These are phyloP conservation scores for Penaeus vannamei DNA, from an alignment of 1,140 invertebrate genomes.

Conservation along the genomic window DNA sequence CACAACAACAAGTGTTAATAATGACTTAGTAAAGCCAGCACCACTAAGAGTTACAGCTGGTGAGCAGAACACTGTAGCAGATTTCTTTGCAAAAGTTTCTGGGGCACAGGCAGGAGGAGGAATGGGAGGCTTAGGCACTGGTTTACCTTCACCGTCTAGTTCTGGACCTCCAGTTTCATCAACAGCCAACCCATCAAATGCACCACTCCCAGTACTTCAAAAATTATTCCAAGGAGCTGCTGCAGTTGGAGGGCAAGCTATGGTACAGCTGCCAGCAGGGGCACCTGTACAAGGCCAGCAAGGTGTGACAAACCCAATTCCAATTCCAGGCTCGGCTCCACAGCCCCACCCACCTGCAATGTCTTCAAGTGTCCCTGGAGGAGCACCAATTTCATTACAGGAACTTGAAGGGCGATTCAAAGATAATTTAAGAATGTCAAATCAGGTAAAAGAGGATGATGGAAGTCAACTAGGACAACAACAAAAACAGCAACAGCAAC, in stretches of 20 bases:
- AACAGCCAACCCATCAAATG: constrained; percentile 39
- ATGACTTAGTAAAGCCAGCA: constrained; percentile 60
- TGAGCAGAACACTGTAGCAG: constrained; percentile 64
- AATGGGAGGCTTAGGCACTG: constrained; percentile 34
- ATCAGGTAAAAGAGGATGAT: constrained; percentile 59
- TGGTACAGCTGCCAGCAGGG: constrained; percentile 51
- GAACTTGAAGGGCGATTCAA: constrained; percentile 66
- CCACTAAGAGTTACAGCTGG: constrained; percentile 50
- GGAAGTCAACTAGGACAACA: constrained; percentile 27
- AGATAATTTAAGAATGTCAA: constrained; percentile 63
- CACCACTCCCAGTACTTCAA: constrained; percentile 64
- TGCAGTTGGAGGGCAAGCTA: constrained; percentile 65
- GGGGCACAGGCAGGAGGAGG: constrained; percentile 59
- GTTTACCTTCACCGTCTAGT: constrained; percentile 52
- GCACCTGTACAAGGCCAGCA: constrained; percentile 50
- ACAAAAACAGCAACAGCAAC: constrained; percentile 35
- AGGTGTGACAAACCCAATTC: constrained; percentile 56
- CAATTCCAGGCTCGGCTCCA: constrained; percentile 48
- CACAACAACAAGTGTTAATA: constrained; percentile 45
- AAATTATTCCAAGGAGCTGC: constrained; percentile 67
- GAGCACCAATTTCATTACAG: constrained; percentile 63
- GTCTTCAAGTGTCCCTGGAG: constrained; percentile 60
- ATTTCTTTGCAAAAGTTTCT: constrained; percentile 68
- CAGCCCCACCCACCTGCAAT: constrained; percentile 46
- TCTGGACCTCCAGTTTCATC: constrained; percentile 32